Conservation (phyloP, 2,797 vertebrate species). For the Peromyscus melanophrys region DNA sequence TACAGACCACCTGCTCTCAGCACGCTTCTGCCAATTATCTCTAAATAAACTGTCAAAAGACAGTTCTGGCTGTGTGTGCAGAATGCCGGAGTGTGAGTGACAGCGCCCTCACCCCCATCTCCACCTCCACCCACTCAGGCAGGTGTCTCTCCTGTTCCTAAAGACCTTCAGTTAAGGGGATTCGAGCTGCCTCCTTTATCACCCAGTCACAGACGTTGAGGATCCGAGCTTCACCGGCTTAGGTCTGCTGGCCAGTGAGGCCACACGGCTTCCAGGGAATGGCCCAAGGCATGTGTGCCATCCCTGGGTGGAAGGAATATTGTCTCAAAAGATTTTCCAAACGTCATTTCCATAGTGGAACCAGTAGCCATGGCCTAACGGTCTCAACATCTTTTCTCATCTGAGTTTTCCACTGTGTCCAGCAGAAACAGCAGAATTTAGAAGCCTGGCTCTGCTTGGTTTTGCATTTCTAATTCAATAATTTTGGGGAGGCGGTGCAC, state of each 20-base stretch:
- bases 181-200: constrained; percentile 4
- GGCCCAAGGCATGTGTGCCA: background rate
- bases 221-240: background rate
- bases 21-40: background rate
- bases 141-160: constrained; percentile 55
- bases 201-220: constrained; percentile 3
- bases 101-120: background rate
- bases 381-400: background rate
- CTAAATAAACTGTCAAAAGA: constrained; percentile 52
- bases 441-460: background rate
- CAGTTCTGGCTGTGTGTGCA: background rate
- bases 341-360: background rate
- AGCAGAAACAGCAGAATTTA: background rate
- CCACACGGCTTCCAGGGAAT: background rate
- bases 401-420: background rate
- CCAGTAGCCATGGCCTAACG: background rate
- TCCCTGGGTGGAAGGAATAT: background rate
- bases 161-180: constrained; percentile 63
- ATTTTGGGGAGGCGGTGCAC: background rate
- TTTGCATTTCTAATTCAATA: background rate
- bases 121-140: constrained; percentile 56
- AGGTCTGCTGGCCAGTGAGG: background rate
- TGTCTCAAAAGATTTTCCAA: background rate
- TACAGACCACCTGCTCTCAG: constrained; percentile 13
- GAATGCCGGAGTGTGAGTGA: constrained; percentile 8